These are phyloP conservation scores for Meriones psammophilus DNA, from an alignment of 2,797 vertebrate species.

Conservation along the genomic window DNA sequence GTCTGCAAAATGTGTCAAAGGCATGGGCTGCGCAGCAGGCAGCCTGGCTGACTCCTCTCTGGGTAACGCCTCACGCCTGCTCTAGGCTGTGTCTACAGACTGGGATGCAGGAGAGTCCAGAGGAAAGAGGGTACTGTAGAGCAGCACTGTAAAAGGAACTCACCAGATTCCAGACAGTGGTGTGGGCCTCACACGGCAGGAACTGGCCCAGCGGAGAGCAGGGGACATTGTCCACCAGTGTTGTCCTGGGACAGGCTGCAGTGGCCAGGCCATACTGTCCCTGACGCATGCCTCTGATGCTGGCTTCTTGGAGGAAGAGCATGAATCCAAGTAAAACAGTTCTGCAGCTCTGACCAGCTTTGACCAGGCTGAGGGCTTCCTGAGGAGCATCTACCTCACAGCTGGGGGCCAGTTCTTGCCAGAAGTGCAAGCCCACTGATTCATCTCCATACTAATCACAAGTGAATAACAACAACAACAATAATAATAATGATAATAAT, in stretches of 20 bases:
- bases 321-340: not conserved
- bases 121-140: not conserved
- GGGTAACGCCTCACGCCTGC: too few species aligned
- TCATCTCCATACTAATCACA: not conserved
- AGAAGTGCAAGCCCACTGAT: not conserved
- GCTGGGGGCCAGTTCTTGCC: not conserved
- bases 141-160: not conserved
- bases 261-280: not conserved
- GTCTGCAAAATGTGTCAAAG: not conserved
- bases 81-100: not conserved
- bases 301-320: not conserved
- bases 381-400: not conserved
- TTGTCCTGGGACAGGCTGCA: not conserved
- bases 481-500: not conserved
- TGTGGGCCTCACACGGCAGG: too few species aligned
- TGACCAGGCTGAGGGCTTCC: not conserved
- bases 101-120: not conserved
- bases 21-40: not conserved
- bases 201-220: too few species aligned
- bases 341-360: not conserved
- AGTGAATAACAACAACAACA: not conserved
- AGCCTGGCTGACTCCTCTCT: not conserved
- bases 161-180: not conserved
- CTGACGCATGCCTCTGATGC: not conserved
- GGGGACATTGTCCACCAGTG: too few species aligned